These are phyloP conservation scores for Corythoichthys intestinalis DNA, from an alignment of 2,113 vertebrate genomes.

Conservation along the genomic window DNA sequence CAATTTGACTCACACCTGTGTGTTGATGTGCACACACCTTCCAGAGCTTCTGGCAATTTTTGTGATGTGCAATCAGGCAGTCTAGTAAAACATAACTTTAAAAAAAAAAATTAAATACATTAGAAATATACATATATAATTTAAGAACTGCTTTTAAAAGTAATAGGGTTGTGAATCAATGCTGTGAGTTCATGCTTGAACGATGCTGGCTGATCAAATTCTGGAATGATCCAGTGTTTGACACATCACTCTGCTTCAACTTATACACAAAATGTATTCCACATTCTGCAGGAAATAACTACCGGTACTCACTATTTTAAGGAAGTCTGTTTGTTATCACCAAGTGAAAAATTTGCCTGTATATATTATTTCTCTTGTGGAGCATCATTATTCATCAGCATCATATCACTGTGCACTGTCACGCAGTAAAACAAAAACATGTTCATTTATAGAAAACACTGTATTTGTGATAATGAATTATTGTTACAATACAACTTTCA, in stretches of 20 bases:
- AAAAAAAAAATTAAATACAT: too few species aligned
- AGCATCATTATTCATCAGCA: neutral
- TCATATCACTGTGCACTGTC: neutral
- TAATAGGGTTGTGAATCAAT: neutral
- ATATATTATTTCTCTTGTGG: neutral
- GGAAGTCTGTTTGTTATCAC: slow-evolving; percentile 33
- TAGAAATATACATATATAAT: neutral
- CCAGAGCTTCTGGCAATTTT: neutral
- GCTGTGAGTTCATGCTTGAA: neutral
- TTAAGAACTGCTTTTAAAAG: neutral
- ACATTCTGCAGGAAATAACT: slow-evolving; percentile 26
- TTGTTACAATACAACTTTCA: neutral
- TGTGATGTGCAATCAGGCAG: too few species aligned
- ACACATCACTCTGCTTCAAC: neutral
- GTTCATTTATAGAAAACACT: neutral
- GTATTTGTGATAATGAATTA: neutral
- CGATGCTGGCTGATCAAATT: neutral
- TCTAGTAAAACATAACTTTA: too few species aligned
- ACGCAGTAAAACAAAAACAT: neutral
- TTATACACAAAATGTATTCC: neutral
- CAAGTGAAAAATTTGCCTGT: neutral
- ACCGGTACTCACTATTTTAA: slow-evolving; percentile 14
- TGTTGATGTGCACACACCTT: neutral
- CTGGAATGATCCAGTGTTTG: neutral
- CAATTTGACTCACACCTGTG: slow-evolving; percentile 18